phyloP scores from a whole-genome alignment of 2,113 vertebrate genomes.

The Hyla sarda region DNA sequence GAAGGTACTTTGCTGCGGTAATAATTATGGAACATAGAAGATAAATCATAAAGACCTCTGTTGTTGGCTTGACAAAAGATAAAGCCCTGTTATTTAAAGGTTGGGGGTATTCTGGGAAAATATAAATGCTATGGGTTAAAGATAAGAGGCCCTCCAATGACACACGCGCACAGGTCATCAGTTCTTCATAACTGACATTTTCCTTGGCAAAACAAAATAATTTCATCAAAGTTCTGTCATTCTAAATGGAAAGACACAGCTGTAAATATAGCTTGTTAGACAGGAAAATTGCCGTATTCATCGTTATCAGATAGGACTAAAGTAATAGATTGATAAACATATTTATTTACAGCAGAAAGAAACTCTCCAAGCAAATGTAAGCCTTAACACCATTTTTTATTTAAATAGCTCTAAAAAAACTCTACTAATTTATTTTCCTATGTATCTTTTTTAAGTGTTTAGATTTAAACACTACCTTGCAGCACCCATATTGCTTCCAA shows the following conservation, averaged over 20 bases:
- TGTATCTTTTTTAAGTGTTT: not conserved
- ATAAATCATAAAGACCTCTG: not conserved
- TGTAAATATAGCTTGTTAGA: slow-evolving; percentile 21
- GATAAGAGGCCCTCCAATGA: slow-evolving; percentile 13
- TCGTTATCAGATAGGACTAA: not conserved
- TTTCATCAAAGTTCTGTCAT: slow-evolving; percentile 31
- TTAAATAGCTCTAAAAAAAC: not conserved
- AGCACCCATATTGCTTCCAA: too few species aligned
- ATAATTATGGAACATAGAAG: slow-evolving; percentile 22
- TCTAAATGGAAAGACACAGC: not conserved
- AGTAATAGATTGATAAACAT: slow-evolving; percentile 19
- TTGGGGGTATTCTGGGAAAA: slow-evolving; percentile 1
- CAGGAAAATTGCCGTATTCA: slow-evolving; percentile 20
- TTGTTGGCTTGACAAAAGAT: not conserved
- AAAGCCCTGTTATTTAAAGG: slow-evolving; percentile 33
- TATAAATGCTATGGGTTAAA: slow-evolving; percentile 36
- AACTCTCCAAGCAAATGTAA: not conserved
- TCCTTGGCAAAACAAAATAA: slow-evolving; percentile 47
- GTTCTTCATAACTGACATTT: slow-evolving; percentile 32
- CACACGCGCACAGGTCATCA: slow-evolving; percentile 5
- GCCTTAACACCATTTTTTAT: not conserved
- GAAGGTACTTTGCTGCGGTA: slow-evolving; percentile 5
- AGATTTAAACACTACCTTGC: too few species aligned
- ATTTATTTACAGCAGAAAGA: not conserved
- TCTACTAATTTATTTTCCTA: not conserved